Evolutionary conservation across 2,888 invertebrate species (phyloP).

Genomic region (Adelphocoris suturalis): DNA sequence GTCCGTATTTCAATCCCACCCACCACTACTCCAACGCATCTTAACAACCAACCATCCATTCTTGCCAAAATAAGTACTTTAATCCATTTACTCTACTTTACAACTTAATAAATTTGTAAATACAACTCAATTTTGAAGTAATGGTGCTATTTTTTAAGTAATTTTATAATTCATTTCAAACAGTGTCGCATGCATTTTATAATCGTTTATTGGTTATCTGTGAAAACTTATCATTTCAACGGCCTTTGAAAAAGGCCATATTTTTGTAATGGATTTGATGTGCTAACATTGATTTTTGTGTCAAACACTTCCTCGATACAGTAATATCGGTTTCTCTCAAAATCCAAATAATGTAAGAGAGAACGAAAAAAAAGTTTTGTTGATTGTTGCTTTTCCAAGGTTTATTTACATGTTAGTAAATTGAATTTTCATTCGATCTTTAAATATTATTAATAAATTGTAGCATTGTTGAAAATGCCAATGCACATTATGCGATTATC

Average conservation of each 20-base stretch:
- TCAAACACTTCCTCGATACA: conserved; percentile 55
- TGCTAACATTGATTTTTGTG: conserved; percentile 66
- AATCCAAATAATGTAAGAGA: conserved; percentile 14
- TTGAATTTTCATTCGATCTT: conserved; percentile 33
- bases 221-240: conserved; percentile 66
- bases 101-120: conserved; percentile 70
- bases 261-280: conserved; percentile 70
- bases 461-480: conserved; percentile 27
- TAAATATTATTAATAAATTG: neutral
- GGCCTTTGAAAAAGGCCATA: conserved; percentile 69
- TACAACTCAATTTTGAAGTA: conserved; percentile 71
- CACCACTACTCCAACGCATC: conserved; percentile 69
- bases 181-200: conserved; percentile 69
- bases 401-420: conserved; percentile 62
- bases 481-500: conserved; percentile 55
- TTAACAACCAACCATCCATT: conserved; percentile 71
- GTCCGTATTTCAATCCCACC: conserved; percentile 66
- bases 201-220: conserved; percentile 67
- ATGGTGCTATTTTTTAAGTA: conserved; percentile 72
- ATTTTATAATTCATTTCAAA: conserved; percentile 70
- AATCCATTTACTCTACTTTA: conserved; percentile 71
- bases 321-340: conserved; percentile 18
- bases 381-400: conserved; percentile 62
- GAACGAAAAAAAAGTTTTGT: conserved; percentile 55
- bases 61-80: conserved; percentile 71